Percentiles rank a stretch among this genome's conserved stretches.
phyloP scores from a whole-genome alignment of 2,797 vertebrate species.

The Urosaurus nigricauda region DNA sequence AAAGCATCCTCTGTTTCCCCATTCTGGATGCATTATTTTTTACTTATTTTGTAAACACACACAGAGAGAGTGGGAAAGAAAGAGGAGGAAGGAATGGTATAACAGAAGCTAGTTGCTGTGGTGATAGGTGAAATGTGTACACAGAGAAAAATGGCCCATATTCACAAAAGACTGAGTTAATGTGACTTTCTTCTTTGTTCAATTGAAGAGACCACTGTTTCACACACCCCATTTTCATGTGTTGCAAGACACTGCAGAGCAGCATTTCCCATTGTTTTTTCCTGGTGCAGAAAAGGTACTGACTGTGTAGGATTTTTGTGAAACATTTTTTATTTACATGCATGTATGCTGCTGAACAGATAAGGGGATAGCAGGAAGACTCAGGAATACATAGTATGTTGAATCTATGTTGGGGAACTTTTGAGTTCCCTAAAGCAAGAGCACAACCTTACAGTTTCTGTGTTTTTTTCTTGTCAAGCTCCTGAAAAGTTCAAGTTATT shows the following conservation, averaged over 20 bases:
- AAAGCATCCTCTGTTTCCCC: background rate
- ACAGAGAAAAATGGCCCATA: background rate
- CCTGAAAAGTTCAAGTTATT: background rate
- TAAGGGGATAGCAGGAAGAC: background rate
- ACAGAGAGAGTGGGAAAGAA: background rate
- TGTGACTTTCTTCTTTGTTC: background rate
- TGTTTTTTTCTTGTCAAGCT: background rate
- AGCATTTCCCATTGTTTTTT: background rate
- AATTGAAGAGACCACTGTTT: background rate
- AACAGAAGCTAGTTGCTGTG: conserved; percentile 8
- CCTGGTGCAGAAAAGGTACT: background rate
- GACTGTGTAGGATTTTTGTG: background rate
- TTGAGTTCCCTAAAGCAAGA: background rate
- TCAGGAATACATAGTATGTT: background rate
- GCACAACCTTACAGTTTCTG: too few species aligned
- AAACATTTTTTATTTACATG: background rate
- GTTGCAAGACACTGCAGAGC: background rate
- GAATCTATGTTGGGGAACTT: background rate
- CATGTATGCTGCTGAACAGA: background rate
- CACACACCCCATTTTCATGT: background rate
- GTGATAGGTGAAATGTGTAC: conserved; percentile 7
- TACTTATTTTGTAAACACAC: background rate
- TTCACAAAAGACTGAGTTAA: background rate
- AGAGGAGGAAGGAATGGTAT: background rate
- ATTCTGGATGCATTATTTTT: background rate